Percentiles rank a stretch among this genome's conserved stretches.
Conservation (phyloP, 1,140 invertebrate species). For the Coelopa frigida region DNA sequence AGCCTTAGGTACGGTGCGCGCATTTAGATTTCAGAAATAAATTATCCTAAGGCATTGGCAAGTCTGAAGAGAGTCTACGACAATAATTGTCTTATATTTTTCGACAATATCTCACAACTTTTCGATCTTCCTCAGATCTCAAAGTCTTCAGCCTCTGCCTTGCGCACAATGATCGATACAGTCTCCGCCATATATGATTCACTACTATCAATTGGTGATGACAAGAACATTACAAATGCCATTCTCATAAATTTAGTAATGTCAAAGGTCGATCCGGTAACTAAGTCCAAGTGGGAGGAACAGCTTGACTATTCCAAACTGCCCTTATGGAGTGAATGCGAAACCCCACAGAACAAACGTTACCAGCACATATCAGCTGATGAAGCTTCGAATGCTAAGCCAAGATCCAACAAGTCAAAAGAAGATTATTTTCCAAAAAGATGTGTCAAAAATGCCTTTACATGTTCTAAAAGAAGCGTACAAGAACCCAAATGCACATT, state of each 20-base stretch:
- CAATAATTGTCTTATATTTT: conserved; percentile 10
- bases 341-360: conserved; percentile 1
- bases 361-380: conserved; percentile 12
- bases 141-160: not conserved
- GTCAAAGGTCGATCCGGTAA: conserved; percentile 12
- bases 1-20: conserved; percentile 9
- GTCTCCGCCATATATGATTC: conserved; percentile 12
- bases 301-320: conserved; percentile 8
- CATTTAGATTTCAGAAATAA: conserved; percentile 6
- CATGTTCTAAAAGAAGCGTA: not conserved
- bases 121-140: conserved; percentile 7
- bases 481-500: conserved; percentile 1
- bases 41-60: conserved; percentile 11
- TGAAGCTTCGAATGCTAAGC: conserved; percentile 6
- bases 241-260: conserved; percentile 10
- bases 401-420: not conserved
- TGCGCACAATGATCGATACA: conserved; percentile 5
- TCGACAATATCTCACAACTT: conserved; percentile 1
- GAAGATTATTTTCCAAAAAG: conserved; percentile 1
- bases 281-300: conserved; percentile 11
- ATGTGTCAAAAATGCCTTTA: not conserved
- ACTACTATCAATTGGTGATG: conserved; percentile 9
- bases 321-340: conserved; percentile 10
- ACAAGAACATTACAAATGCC: conserved; percentile 4
- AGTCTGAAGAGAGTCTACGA: conserved; percentile 12